These are phyloP conservation scores for Scaptomyza reducta DNA, from an alignment of 2,888 invertebrate genomes.

Conservation along the genomic window DNA sequence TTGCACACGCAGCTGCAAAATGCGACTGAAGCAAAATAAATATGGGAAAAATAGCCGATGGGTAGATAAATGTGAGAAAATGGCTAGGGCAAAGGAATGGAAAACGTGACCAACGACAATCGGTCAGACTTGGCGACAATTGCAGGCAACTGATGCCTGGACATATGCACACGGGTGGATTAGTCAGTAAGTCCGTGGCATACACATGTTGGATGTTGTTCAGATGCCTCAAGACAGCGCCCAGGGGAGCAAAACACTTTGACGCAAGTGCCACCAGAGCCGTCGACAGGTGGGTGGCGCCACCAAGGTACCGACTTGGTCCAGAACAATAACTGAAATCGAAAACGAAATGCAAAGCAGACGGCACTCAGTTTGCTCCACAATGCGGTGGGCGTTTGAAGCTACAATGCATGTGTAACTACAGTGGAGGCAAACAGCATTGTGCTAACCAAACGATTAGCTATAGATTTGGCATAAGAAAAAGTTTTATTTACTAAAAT, in stretches of 20 bases:
- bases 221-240: slow-evolving; percentile 3
- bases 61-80: background rate
- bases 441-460: slow-evolving; percentile 2
- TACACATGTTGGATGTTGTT: background rate
- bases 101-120: slow-evolving; percentile 61
- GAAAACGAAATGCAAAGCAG: slow-evolving; percentile 56
- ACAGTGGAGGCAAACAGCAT: slow-evolving; percentile 44
- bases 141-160: slow-evolving; percentile 14
- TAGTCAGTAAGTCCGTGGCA: background rate
- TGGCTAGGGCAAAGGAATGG: slow-evolving; percentile 9
- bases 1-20: slow-evolving; percentile 54
- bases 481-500: too few relatives aligned
- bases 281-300: slow-evolving; percentile 59
- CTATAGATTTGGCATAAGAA: background rate
- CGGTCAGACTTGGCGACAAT: slow-evolving; percentile 52
- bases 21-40: slow-evolving; percentile 47
- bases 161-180: background rate
- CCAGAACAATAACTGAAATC: slow-evolving; percentile 59
- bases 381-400: slow-evolving; percentile 17
- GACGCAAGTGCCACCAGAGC: slow-evolving; percentile 1
- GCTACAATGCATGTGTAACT: slow-evolving; percentile 2
- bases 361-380: slow-evolving; percentile 18
- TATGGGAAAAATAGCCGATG: slow-evolving; percentile 35
- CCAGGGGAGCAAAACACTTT: slow-evolving; percentile 19
- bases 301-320: slow-evolving; percentile 9